Base-by-base conservation (phyloP, 1,140 invertebrate species). In the Proales similis region DNA sequence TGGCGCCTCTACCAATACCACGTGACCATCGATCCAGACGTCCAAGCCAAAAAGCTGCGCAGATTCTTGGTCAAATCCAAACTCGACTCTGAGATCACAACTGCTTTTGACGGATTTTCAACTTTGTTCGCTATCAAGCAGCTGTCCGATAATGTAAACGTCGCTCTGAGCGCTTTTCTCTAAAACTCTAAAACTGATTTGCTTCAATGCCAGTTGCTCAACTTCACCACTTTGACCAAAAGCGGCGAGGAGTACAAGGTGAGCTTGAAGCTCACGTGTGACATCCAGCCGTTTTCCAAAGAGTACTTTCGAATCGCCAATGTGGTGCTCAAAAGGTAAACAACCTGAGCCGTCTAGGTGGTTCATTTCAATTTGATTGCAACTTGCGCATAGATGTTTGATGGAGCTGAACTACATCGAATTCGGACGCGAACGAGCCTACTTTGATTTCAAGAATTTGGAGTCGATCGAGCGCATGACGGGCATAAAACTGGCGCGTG, bases 1-100 rank as follows among this genome's bases (percentile, higher is more conserved):
- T 90, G 86, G 85, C 76, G 80, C 30, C 72, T 92, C 0, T 84
- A 83, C 57, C 85, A 90, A 65, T 91, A 93, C 70, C 79, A 82
- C 64, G 87, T 92, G 0, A 82, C 85, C 66, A 85, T 89, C 67
- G 69, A 72, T 0, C 87, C 87, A 26, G 3, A 2, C 6, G 45
- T 57, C n/a, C 36, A 57, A 27, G 39, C 51, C 3, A 42, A 43
- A 26, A n/a, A n/a, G n/a, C 5, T n/a, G 3, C 30, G 39, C 3
- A 38, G 36, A 57, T 19, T 22, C 5, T 26, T 17, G 17, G 9
- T 57, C 4, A n/a, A 42, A 19, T 29, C 39, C 7, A 7, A 11
- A 5, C 51, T 42, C 32, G 38, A 39, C 4, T 3, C 29, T 6
- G 11, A 12, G 2, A 11, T 57, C 11, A 14, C 36, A 39, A 46